Conservation (phyloP, 2,888 invertebrate species). For the Rhagonycha fulva region DNA sequence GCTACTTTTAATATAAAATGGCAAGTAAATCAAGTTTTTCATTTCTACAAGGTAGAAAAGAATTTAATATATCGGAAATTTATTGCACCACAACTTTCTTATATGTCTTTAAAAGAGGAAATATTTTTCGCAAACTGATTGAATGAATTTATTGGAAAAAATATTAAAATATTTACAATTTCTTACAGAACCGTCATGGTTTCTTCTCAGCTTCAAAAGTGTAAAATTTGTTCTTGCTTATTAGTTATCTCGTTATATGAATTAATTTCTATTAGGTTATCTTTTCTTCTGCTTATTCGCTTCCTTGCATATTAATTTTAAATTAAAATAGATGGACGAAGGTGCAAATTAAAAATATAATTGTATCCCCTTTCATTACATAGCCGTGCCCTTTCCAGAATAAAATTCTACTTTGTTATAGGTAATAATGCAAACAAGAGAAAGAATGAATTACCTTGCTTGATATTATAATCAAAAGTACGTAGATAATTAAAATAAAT, state of each 20-base stretch:
- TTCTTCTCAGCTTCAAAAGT: not conserved
- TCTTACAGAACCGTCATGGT: not conserved
- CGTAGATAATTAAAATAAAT: not conserved
- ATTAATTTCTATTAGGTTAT: not conserved
- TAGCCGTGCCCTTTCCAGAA: not conserved
- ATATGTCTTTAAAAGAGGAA: not conserved
- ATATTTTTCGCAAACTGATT: constrained; percentile 1
- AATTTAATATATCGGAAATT: constrained; percentile 1
- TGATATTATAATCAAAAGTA: not conserved
- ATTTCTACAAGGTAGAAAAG: not conserved
- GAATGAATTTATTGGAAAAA: not conserved
- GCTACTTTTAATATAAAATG: not conserved
- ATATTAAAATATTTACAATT: not conserved
- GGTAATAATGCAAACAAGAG: not conserved
- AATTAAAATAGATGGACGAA: constrained; percentile 1
- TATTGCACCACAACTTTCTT: not conserved
- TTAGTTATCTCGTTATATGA: not conserved
- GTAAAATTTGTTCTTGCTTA: not conserved
- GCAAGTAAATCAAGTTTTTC: constrained; percentile 2
- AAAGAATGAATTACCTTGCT: not conserved
- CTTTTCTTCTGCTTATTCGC: not conserved
- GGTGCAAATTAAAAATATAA: not conserved
- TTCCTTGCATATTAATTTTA: not conserved
- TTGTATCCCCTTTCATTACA: not conserved
- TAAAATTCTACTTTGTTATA: not conserved